Evolutionary conservation across 1,140 invertebrate species (phyloP).

Genomic region (Drosophila pandora): DNA sequence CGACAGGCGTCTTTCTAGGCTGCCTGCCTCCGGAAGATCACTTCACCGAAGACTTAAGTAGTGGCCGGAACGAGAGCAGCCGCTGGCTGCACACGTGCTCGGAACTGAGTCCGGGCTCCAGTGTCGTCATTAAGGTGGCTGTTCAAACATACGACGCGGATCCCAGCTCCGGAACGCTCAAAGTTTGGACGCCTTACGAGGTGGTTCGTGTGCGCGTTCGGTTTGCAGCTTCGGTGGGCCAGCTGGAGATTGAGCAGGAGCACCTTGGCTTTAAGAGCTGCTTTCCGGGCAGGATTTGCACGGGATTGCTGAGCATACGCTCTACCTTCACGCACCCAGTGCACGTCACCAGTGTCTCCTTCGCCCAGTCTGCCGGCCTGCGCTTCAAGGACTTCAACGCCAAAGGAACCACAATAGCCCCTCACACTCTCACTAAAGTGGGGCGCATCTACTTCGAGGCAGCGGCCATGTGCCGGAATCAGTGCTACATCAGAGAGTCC

Average conservation of each 20-base stretch:
- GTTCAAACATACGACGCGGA: conserved; percentile 89
- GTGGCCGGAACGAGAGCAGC: conserved; percentile 21
- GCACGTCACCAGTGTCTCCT: conserved; percentile 85
- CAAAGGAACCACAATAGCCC: conserved; percentile 75
- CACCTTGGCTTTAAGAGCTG: conserved; percentile 90
- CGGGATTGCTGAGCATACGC: conserved; percentile 88
- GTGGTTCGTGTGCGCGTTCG: conserved; percentile 86
- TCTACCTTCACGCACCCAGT: conserved; percentile 90
- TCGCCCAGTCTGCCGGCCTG: conserved; percentile 52
- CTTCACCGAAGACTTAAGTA: not conserved
- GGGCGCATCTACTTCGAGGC: conserved; percentile 88
- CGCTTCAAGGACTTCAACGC: conserved; percentile 84
- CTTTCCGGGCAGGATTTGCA: conserved; percentile 92
- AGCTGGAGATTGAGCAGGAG: conserved; percentile 86
- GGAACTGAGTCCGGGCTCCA: conserved; percentile 78
- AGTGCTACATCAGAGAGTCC: conserved; percentile 88
- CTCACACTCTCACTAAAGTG: conserved; percentile 85
- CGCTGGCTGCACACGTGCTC: conserved; percentile 39
- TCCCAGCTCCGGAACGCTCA: conserved; percentile 88
- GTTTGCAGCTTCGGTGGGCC: conserved; percentile 87
- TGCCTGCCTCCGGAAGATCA: conserved; percentile 29
- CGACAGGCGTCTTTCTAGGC: conserved; percentile 55
- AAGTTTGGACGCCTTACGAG: conserved; percentile 91
- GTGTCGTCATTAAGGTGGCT: conserved; percentile 89
- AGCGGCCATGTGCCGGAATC: conserved; percentile 87